Evolutionary conservation across 2,113 vertebrate genomes (phyloP).

Genomic region (Apodemus sylvaticus): DNA sequence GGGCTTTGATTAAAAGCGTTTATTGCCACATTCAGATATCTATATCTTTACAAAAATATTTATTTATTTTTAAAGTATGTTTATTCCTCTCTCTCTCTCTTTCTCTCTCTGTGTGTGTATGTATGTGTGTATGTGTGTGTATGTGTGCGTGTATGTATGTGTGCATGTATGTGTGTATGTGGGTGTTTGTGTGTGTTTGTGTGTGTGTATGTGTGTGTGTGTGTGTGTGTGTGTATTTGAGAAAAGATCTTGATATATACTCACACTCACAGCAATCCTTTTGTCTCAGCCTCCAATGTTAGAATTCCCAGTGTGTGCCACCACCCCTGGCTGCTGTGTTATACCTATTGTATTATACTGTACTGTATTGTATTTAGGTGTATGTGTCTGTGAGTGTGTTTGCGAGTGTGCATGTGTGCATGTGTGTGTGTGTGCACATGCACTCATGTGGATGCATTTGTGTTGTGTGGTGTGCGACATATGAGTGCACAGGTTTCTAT

Average conservation of each 20-base stretch:
- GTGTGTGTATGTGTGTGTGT: too few relatives aligned
- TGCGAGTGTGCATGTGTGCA: background rate
- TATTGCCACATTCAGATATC: background rate
- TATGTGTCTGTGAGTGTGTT: too few relatives aligned
- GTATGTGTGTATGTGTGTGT: background rate
- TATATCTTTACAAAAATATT: background rate
- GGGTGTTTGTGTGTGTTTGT: too few relatives aligned
- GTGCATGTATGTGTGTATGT: too few relatives aligned
- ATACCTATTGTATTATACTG: too few relatives aligned
- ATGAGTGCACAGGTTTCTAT: background rate
- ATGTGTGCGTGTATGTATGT: background rate
- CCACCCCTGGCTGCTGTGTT: background rate
- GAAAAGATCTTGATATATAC: too few relatives aligned
- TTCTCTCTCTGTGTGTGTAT: too few relatives aligned
- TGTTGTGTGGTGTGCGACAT: background rate
- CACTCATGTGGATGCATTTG: background rate
- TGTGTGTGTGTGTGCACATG: background rate
- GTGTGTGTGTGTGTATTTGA: too few relatives aligned
- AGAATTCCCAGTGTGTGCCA: background rate
- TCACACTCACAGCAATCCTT: background rate
- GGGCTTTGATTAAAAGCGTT: background rate
- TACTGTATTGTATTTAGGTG: background rate
- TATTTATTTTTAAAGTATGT: background rate
- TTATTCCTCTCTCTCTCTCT: too few relatives aligned
- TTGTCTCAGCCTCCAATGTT: background rate